Evolutionary conservation across 1,140 invertebrate genomes (phyloP).

Genomic region (Panulirus ornatus): DNA sequence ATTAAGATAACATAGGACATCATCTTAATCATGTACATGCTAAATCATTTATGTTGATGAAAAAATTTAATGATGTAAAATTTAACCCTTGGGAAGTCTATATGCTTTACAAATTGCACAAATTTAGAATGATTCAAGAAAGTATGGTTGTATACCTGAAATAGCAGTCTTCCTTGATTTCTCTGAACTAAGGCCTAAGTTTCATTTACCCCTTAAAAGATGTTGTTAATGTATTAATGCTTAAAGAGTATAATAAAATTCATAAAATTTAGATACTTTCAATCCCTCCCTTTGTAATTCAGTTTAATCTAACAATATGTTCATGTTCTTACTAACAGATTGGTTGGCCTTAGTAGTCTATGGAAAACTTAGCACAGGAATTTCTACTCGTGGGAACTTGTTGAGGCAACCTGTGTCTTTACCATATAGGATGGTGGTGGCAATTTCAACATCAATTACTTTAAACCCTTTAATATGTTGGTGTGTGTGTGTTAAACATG

Average conservation of each 20-base stretch:
- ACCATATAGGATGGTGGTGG: too few relatives aligned
- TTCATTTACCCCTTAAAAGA: background rate
- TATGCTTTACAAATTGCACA: background rate
- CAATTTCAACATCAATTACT: too few relatives aligned
- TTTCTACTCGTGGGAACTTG: too few relatives aligned
- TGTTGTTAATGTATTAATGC: constrained; percentile 3
- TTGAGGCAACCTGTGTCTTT: too few relatives aligned
- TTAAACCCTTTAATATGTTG: too few relatives aligned
- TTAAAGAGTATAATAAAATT: background rate
- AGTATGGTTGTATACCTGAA: background rate
- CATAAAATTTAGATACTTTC: background rate
- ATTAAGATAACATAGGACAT: background rate
- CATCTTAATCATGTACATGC: background rate
- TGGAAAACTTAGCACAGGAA: too few relatives aligned
- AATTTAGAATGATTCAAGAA: background rate
- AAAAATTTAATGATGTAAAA: background rate
- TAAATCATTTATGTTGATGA: background rate
- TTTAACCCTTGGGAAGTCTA: background rate
- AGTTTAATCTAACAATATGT: too few relatives aligned
- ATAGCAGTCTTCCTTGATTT: background rate
- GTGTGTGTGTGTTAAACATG: too few relatives aligned
- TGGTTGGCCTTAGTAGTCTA: too few relatives aligned
- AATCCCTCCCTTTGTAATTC: background rate
- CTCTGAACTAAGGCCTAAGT: background rate
- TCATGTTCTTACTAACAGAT: too few relatives aligned